Conservation (phyloP, 2,797 vertebrate genomes). For the Dipus sagitta region DNA sequence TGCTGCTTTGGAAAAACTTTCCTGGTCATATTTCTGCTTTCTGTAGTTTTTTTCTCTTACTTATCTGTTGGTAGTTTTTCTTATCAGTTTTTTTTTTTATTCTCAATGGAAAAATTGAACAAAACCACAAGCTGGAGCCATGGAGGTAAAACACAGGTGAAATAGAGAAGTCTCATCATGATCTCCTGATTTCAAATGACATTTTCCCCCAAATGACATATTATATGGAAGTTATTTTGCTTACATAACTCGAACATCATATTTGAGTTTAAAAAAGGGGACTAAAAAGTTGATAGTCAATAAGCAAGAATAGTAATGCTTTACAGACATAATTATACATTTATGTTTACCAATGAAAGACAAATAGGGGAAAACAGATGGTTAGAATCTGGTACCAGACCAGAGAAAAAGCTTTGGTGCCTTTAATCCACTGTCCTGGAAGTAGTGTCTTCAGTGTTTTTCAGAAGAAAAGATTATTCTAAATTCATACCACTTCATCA, state of each 20-base stretch:
- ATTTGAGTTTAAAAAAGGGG: background rate
- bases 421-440: background rate
- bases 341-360: slow-evolving; percentile 29
- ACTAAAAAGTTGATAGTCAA: slow-evolving; percentile 41
- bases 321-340: slow-evolving; percentile 10
- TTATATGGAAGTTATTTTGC: slow-evolving; percentile 5
- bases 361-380: background rate
- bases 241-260: slow-evolving; percentile 10
- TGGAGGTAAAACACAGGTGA: slow-evolving; percentile 38
- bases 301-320: slow-evolving; percentile 37
- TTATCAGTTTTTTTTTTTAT: background rate
- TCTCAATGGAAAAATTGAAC: slow-evolving; percentile 40
- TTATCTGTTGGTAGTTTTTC: too few species aligned
- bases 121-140: slow-evolving; percentile 65
- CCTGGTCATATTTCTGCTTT: too few species aligned
- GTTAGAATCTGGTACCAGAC: slow-evolving; percentile 10
- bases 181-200: background rate
- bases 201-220: background rate
- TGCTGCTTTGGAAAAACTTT: too few species aligned
- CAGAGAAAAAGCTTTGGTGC: background rate
- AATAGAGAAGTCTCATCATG: background rate
- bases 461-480: background rate
- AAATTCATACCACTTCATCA: background rate
- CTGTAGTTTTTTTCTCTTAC: too few species aligned
- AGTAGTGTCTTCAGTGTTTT: slow-evolving; percentile 35